These are phyloP conservation scores for Picathartes gymnocephalus DNA, from an alignment of 2,113 vertebrate species.

Conservation along the genomic window DNA sequence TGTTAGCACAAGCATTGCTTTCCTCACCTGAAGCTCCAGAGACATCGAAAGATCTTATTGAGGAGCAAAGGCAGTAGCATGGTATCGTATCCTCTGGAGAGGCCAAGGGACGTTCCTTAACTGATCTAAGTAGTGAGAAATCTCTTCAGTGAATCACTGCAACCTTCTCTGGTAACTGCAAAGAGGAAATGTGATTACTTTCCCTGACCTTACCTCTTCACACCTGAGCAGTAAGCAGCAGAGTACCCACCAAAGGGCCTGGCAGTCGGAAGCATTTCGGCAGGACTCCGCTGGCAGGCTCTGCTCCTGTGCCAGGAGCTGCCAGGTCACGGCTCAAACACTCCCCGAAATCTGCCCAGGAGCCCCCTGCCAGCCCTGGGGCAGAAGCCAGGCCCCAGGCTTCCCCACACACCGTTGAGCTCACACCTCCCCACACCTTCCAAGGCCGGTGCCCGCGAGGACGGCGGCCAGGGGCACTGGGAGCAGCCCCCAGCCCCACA, in stretches of 20 bases:
- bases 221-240: neutral
- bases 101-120: neutral
- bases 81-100: neutral
- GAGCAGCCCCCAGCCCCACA: neutral
- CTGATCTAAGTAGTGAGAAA: neutral
- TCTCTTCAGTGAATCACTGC: neutral
- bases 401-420: neutral
- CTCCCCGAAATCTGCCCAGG: neutral
- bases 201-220: neutral
- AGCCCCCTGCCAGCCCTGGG: neutral
- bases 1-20: neutral
- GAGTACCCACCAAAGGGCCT: fast-evolving
- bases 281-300: fast-evolving
- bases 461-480: fast-evolving
- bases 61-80: neutral
- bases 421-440: neutral
- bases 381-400: neutral
- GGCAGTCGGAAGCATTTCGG: fast-evolving
- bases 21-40: neutral
- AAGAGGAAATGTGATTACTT: neutral
- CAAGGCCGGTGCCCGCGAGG: fast-evolving
- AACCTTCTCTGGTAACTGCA: neutral
- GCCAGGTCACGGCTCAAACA: fast-evolving
- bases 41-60: neutral
- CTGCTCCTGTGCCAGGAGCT: fast-evolving